A percentile compares a stretch with the other conserved stretches of the same genome.
Evolutionary conservation across 1,140 invertebrate species (phyloP).

Genomic region (Pygmarrhopalites habei): DNA sequence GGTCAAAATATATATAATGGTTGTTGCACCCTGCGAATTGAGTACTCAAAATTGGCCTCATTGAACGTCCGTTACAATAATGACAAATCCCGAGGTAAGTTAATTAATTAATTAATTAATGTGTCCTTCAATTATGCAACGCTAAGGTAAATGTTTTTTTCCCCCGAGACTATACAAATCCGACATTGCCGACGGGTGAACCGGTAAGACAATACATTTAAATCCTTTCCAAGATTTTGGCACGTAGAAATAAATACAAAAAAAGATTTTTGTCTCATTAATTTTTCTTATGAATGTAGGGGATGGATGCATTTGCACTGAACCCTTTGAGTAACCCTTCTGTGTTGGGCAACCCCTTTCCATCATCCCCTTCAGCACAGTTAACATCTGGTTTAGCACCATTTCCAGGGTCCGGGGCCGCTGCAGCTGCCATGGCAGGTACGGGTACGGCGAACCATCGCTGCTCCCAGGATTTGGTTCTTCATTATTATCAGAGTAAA

Average conservation of each 20-base stretch:
- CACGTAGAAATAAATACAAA: no score
- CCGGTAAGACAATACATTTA: no score
- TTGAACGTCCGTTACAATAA: conserved; percentile 99
- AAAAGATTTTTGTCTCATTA: no score
- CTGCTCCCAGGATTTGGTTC: no score
- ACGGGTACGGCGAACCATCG: conserved; percentile 34
- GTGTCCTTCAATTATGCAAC: no score
- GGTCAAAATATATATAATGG: conserved; percentile 99
- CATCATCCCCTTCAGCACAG: conserved; percentile 1
- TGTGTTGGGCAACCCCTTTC: conserved; percentile 21
- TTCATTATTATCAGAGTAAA: no score
- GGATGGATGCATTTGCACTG: conserved; percentile 12
- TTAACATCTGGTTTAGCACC: conserved; percentile 1
- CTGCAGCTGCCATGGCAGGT: conserved; percentile 56
- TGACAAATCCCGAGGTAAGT: conserved; percentile 95
- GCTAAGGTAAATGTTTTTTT: no score
- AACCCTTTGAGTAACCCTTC: conserved; percentile 4
- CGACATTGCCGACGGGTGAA: conserved; percentile 89
- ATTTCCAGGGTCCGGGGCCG: conserved; percentile 25
- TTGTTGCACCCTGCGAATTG: conserved; percentile 97
- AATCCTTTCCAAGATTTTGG: no score
- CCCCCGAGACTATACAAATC: conserved; percentile 99
- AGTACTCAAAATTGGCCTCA: conserved; percentile 95
- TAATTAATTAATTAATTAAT: no score
- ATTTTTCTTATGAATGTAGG: not conserved